Evolutionary conservation across 2,113 vertebrate genomes (phyloP).

Genomic region (Stegostoma tigrinum): DNA sequence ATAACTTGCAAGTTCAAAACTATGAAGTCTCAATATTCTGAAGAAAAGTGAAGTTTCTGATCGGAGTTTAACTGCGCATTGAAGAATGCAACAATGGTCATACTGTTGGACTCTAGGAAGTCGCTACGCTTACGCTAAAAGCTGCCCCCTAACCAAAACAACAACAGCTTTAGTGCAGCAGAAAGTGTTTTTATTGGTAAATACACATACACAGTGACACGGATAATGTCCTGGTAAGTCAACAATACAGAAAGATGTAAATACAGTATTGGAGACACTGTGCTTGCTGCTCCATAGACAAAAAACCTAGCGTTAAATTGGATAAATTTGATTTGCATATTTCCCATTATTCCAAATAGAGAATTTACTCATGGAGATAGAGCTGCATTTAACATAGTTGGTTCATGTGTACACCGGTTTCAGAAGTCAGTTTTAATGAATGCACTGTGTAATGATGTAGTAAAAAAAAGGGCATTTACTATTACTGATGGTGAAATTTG

Average conservation of each 20-base stretch:
- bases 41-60: neutral
- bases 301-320: neutral
- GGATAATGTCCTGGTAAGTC: neutral
- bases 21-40: too few relatives aligned
- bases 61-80: neutral
- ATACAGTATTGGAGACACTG: neutral
- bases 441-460: neutral
- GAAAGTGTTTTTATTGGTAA: conserved; percentile 11
- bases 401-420: neutral
- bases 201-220: neutral
- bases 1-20: too few relatives aligned
- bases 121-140: neutral
- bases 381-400: neutral
- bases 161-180: neutral
- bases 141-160: neutral
- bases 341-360: conserved; percentile 2
- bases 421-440: neutral
- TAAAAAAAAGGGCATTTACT: neutral
- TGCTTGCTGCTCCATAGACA: neutral
- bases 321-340: neutral
- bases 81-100: neutral
- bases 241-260: conserved; percentile 2
- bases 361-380: neutral
- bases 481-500: neutral
- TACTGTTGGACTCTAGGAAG: neutral